These are phyloP conservation scores for Chiroxiphia lanceolata DNA, from an alignment of 2,797 vertebrate genomes.

Conservation along the genomic window DNA sequence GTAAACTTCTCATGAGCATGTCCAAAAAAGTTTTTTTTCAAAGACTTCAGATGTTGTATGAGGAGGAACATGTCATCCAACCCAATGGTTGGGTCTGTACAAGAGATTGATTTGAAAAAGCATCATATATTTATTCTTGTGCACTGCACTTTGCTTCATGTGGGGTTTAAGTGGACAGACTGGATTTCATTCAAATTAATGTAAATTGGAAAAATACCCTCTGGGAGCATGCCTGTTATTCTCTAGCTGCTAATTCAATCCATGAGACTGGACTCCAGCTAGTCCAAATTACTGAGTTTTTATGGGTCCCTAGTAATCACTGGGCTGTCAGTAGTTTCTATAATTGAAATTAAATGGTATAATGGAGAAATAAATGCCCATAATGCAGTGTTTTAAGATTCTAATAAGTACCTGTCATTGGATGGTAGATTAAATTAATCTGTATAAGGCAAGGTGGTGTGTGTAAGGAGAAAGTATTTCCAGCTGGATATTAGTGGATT, in stretches of 20 bases:
- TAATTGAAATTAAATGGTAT: not conserved
- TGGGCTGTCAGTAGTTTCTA: not conserved
- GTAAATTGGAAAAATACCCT: not conserved
- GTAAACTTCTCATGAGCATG: not conserved
- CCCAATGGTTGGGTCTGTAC: not conserved
- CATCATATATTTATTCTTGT: not conserved
- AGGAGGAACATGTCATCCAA: not conserved
- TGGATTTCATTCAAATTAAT: not conserved
- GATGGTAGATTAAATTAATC: not conserved
- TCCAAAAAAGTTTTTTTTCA: not conserved
- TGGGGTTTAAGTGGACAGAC: not conserved
- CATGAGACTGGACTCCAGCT: not conserved
- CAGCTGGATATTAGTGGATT: not conserved
- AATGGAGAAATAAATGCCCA: not conserved
- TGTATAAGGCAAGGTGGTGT: not conserved
- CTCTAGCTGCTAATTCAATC: not conserved
- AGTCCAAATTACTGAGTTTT: not conserved
- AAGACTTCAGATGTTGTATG: not conserved
- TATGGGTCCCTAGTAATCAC: not conserved
- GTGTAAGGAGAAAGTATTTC: not conserved
- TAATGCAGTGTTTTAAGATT: not conserved
- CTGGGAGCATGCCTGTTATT: not conserved
- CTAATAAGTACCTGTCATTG: not conserved
- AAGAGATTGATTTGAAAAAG: not conserved
- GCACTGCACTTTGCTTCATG: not conserved